These are phyloP conservation scores for Nerophis ophidion DNA, from an alignment of 2,113 vertebrate genomes.

Conservation along the genomic window DNA sequence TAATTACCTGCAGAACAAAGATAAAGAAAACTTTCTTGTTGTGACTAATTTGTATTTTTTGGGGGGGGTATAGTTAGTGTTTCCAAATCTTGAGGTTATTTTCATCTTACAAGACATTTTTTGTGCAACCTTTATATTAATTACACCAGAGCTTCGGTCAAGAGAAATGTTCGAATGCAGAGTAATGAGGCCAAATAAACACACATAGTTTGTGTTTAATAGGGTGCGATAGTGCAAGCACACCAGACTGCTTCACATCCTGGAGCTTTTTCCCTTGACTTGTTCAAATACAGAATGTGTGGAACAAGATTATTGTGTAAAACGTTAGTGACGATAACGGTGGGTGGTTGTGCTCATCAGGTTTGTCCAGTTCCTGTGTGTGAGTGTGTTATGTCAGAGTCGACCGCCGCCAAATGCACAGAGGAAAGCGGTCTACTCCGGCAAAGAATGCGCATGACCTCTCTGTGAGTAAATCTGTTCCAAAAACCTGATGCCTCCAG, in stretches of 20 bases:
- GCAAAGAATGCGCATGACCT: constrained; percentile 33
- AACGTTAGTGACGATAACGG: constrained; percentile 7
- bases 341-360: constrained; percentile 25
- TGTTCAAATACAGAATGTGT: constrained; percentile 22
- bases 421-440: constrained; percentile 32
- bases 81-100: too few species aligned
- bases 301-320: constrained; percentile 8
- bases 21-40: not conserved
- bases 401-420: constrained; percentile 19
- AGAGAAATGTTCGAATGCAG: too few species aligned
- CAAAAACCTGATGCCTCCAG: constrained; percentile 25
- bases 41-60: not conserved
- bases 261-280: constrained; percentile 14
- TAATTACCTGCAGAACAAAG: not conserved
- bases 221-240: not conserved
- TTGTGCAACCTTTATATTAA: too few species aligned
- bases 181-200: constrained; percentile 10
- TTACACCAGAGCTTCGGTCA: too few species aligned
- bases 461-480: constrained; percentile 41
- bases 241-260: not conserved
- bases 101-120: too few species aligned
- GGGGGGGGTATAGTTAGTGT: not conserved
- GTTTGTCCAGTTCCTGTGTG: constrained; percentile 14
- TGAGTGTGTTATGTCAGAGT: constrained; percentile 15
- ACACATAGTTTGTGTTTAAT: constrained; percentile 8